Evolutionary conservation across 1,140 invertebrate genomes (phyloP), one percentile per base, ranked within the genome.

Genomic region (Drosophila busckii): DNA sequence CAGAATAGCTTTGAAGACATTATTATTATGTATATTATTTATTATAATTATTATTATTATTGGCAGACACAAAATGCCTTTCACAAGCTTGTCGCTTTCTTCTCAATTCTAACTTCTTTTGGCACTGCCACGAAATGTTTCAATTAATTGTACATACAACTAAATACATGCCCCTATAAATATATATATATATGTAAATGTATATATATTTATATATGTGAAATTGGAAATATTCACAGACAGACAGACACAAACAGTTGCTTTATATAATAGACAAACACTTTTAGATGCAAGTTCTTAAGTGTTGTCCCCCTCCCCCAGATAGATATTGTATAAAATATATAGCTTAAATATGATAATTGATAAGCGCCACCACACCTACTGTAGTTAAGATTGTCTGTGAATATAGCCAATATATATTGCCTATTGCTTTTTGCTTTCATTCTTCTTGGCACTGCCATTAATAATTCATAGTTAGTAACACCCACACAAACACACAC

Each of bases 191-290:
- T 28, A 19, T 25, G n/a, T 42, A 13, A 7, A 38, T 16, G 6
- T 16, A 35, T 28, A 34, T 45, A 32, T 15, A 23, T 6, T 22
- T 25, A 34, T 20, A 42, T 31, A 56, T 48, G 48, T 50, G n/a
- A n/a, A n/a, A n/a, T 63, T 69, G 41, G 44, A 44, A 17, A 17
- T 31, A 10, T 10, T 29, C 48, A 16, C 35, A 40, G 12, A 12
- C 32, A 19, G 8, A 37, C 29, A 32, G 1, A 12, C 15, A 34
- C 32, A 35, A 34, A 7, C 7, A 63, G 59, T 64, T 64, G 63
- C 59, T 64, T 64, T 64, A 64, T 60, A 64, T 48, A 64, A 63
- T 59, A 52, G 35, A 56, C 50, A 63, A 42, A 34, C 1, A n/a
- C n/a, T n/a, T n/a, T n/a, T n/a, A n/a, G n/a, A n/a, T n/a, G n/a